These are phyloP conservation scores for Seira musarum DNA, from an alignment of 2,888 invertebrate species.

Conservation along the genomic window DNA sequence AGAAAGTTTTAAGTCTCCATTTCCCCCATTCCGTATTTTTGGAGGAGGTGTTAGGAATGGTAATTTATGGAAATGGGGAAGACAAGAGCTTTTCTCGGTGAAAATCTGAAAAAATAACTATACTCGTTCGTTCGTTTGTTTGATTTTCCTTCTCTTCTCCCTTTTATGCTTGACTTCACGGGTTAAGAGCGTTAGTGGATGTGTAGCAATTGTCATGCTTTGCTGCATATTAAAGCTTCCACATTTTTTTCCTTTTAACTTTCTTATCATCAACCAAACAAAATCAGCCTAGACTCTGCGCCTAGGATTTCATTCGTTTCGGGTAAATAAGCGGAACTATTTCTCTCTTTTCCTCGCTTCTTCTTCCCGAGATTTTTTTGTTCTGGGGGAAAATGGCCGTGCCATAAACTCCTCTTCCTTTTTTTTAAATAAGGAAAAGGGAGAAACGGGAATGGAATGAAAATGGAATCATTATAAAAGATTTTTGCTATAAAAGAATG, in stretches of 20 bases:
- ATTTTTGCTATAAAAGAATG: constrained; percentile 25
- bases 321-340: constrained; percentile 51
- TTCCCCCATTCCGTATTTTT: no score
- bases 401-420: no score
- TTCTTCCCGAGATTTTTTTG: background rate
- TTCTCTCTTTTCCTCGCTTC: constrained; percentile 16
- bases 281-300: no score
- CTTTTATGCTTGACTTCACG: constrained; percentile 36
- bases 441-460: constrained; percentile 4
- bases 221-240: constrained; percentile 21
- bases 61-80: constrained; percentile 69
- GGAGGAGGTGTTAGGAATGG: constrained; percentile 68
- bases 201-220: constrained; percentile 21
- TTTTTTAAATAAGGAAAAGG: background rate
- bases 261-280: no score
- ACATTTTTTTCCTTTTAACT: no score
- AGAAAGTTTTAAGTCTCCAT: no score
- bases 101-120: constrained; percentile 41
- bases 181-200: constrained; percentile 39
- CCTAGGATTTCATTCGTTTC: constrained; percentile 42
- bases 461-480: constrained; percentile 19
- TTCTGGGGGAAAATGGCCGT: no score
- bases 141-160: constrained; percentile 35
- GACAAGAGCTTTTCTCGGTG: constrained; percentile 52
- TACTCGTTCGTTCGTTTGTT: no score